Percentiles rank a stretch among this genome's conserved stretches.
These are phyloP conservation scores for Chrysotoxum bicinctum DNA, from an alignment of 2,888 invertebrate species.

Conservation along the genomic window DNA sequence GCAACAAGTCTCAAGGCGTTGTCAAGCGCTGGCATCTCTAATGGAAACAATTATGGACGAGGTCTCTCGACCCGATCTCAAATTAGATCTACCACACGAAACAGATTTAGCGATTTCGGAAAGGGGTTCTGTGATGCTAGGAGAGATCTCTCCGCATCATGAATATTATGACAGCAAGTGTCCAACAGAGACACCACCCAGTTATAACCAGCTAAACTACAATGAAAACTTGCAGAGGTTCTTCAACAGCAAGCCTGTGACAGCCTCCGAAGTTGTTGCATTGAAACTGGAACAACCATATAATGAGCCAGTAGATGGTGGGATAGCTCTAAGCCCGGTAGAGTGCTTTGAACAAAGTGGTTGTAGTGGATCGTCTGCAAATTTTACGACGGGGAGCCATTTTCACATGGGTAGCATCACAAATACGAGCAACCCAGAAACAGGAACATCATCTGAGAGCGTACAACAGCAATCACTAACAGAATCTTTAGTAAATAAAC, in stretches of 20 bases:
- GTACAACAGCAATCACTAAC: constrained; percentile 84
- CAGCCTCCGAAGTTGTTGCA: constrained; percentile 83
- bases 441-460: constrained; percentile 80
- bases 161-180: constrained; percentile 90
- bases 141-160: constrained; percentile 92
- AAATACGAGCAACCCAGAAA: constrained; percentile 82
- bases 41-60: constrained; percentile 90
- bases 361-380: constrained; percentile 85
- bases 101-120: constrained; percentile 84
- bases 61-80: constrained; percentile 84
- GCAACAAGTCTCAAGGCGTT: constrained; percentile 86
- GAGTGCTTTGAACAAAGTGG: constrained; percentile 83
- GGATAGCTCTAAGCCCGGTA: constrained; percentile 77
- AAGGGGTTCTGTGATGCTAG: constrained; percentile 90
- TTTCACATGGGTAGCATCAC: constrained; percentile 83
- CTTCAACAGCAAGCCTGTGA: constrained; percentile 86
- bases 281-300: constrained; percentile 81
- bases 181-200: constrained; percentile 90
- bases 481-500: constrained; percentile 86
- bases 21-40: constrained; percentile 88
- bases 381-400: constrained; percentile 84
- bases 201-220: constrained; percentile 93
- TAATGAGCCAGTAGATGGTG: constrained; percentile 78
- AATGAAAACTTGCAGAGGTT: constrained; percentile 90
- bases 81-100: constrained; percentile 84